Percentiles rank a stretch among this genome's conserved stretches.
Evolutionary conservation across 2,888 invertebrate genomes (phyloP).

Genomic region (Cataglyphis rosenhaueri): DNA sequence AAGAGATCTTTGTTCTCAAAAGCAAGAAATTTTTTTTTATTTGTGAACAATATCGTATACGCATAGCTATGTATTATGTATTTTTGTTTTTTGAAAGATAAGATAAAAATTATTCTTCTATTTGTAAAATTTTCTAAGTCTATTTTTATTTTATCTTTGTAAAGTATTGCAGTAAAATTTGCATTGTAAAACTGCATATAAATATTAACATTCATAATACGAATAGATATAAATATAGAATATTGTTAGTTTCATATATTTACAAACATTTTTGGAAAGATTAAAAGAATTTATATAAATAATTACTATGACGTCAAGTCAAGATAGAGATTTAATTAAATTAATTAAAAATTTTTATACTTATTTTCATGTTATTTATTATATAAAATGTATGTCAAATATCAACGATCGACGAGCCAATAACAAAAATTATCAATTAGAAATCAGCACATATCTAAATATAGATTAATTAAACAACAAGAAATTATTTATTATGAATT

Average conservation of each 20-base stretch:
- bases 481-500: no score
- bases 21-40: neutral
- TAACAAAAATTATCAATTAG: slow-evolving; percentile 15
- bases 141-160: neutral
- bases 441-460: no score
- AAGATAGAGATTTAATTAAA: slow-evolving; percentile 28
- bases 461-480: no score
- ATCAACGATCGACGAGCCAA: slow-evolving; percentile 2
- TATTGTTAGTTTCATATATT: neutral
- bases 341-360: neutral
- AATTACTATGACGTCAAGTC: neutral
- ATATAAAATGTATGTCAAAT: slow-evolving; percentile 50
- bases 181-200: neutral
- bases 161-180: neutral
- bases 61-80: no score
- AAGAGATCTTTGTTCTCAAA: neutral
- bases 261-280: neutral
- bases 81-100: no score
- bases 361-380: slow-evolving; percentile 8
- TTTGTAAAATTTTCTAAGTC: neutral
- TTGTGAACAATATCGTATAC: no score
- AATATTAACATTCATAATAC: neutral
- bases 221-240: neutral
- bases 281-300: neutral
- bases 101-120: neutral